Evolutionary conservation across 2,888 invertebrate genomes (phyloP).

Genomic region (Conomelus anceps): DNA sequence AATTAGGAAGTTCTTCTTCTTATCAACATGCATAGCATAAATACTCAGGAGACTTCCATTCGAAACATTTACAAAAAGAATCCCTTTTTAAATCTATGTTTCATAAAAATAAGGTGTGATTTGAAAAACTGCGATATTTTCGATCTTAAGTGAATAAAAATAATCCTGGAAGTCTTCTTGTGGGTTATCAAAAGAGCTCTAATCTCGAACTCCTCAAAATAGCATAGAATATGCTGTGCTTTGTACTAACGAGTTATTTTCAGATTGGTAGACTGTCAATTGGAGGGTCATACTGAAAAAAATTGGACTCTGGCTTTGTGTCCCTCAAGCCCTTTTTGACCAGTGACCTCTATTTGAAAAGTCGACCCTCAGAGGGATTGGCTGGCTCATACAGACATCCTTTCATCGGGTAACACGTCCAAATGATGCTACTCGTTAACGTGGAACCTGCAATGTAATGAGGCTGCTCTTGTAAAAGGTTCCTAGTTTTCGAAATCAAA

Average conservation of each 20-base stretch:
- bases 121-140: too few species aligned
- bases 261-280: not conserved
- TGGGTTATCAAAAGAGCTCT: not conserved
- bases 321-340: not conserved
- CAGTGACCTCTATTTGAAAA: not conserved
- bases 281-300: not conserved
- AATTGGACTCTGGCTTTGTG: not conserved
- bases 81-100: too few species aligned
- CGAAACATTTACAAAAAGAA: too few species aligned
- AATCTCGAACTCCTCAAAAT: not conserved
- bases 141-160: not conserved
- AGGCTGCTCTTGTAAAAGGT: not conserved
- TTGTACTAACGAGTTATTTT: not conserved
- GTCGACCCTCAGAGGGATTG: not conserved
- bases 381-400: not conserved
- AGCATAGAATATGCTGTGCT: not conserved
- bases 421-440: not conserved
- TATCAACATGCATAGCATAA: too few species aligned
- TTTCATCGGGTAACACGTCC: not conserved
- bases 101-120: too few species aligned
- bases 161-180: not conserved
- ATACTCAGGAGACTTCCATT: too few species aligned
- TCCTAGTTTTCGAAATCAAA: not conserved
- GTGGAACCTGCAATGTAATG: not conserved
- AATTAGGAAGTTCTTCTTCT: too few species aligned